Conservation (phyloP, 2,888 invertebrate species). For the Neria commutata region DNA sequence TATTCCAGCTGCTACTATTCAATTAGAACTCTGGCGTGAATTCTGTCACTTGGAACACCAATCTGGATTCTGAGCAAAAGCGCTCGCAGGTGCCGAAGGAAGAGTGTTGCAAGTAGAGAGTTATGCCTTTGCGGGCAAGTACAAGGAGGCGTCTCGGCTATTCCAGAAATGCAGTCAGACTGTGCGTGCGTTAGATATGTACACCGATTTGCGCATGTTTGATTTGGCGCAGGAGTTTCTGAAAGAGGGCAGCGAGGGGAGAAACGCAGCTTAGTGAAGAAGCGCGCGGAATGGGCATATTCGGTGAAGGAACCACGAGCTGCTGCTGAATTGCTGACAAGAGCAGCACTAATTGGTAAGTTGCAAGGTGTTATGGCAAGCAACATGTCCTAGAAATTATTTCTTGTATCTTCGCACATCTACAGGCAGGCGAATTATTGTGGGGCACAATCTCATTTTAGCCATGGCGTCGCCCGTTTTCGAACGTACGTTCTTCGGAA, state of each 20-base stretch:
- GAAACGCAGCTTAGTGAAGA: constrained; percentile 80
- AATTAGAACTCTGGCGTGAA: constrained; percentile 77
- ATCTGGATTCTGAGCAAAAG: constrained; percentile 83
- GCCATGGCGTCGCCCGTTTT: constrained; percentile 90
- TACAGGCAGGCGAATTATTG: constrained; percentile 74
- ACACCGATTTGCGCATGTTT: constrained; percentile 96
- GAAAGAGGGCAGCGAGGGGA: constrained; percentile 64
- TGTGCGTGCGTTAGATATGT: constrained; percentile 89
- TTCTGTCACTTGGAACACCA: constrained; percentile 94
- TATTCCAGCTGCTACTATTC: no score
- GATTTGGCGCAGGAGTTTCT: constrained; percentile 89
- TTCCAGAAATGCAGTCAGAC: constrained; percentile 85
- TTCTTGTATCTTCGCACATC: no score
- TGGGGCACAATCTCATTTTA: constrained; percentile 80
- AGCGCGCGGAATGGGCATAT: constrained; percentile 97
- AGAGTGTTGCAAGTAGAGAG: constrained; percentile 80
- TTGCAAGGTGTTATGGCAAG: no score
- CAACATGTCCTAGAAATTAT: no score
- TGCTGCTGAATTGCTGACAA: constrained; percentile 95
- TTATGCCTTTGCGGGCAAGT: constrained; percentile 81
- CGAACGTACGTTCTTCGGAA: constrained; percentile 87
- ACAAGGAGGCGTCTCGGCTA: constrained; percentile 89
- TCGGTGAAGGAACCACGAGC: constrained; percentile 93
- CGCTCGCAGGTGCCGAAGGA: constrained; percentile 70
- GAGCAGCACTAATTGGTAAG: no score